Evolutionary conservation across 2,888 invertebrate species (phyloP).

Genomic region (Drosophila kuntzei): DNA sequence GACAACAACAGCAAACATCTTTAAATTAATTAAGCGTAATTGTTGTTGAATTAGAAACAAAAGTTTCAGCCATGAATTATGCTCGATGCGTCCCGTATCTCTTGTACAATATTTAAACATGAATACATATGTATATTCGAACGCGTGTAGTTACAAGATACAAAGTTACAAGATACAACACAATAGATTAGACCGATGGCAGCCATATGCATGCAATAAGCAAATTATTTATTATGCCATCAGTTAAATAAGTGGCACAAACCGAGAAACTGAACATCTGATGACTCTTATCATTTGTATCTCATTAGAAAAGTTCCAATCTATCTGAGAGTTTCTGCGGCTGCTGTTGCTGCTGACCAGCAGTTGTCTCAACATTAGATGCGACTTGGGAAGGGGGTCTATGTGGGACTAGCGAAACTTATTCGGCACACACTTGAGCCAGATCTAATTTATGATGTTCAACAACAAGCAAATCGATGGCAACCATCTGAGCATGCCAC

Average conservation of each 20-base stretch:
- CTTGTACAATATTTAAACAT: conserved; percentile 34
- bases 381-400: not conserved
- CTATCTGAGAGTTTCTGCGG: conserved; percentile 42
- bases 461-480: conserved; percentile 57
- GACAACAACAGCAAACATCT: conserved; percentile 63
- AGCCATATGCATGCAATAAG: conserved; percentile 73
- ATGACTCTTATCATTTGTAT: conserved; percentile 76
- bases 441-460: conserved; percentile 67
- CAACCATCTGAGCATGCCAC: conserved; percentile 41
- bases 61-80: conserved; percentile 75
- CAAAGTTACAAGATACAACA: conserved; percentile 61
- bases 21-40: conserved; percentile 81
- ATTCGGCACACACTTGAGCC: conserved; percentile 50
- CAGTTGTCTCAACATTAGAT: conserved; percentile 20
- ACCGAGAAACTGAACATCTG: conserved; percentile 49
- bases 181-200: conserved; percentile 40
- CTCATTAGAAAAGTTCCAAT: conserved; percentile 77
- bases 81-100: conserved; percentile 44
- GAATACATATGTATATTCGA: conserved; percentile 6
- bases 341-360: conserved; percentile 43
- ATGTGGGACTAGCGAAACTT: conserved; percentile 34
- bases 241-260: conserved; percentile 69
- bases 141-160: conserved; percentile 41
- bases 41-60: conserved; percentile 79
- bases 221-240: conserved; percentile 80